A percentile compares a stretch with the other conserved stretches of the same genome.
These are phyloP conservation scores for Chrysina gloriosa DNA, from an alignment of 2,888 invertebrate genomes.

Conservation along the genomic window DNA sequence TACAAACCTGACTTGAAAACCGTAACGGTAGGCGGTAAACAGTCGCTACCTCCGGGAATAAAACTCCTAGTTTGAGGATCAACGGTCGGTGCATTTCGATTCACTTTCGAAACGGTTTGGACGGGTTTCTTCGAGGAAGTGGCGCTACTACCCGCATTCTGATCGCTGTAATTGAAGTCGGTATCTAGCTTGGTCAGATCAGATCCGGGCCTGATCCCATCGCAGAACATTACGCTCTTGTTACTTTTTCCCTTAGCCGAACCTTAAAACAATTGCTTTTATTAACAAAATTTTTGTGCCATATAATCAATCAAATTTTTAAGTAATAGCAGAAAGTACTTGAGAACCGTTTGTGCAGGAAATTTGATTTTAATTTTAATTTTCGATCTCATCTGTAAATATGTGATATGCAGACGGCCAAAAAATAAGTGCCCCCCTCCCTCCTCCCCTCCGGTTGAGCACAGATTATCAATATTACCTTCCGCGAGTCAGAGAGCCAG, in stretches of 20 bases:
- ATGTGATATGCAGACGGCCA: too few species aligned
- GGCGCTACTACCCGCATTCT: constrained; percentile 39
- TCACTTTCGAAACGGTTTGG: constrained; percentile 36
- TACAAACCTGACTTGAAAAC: constrained; percentile 67
- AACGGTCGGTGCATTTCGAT: constrained; percentile 61
- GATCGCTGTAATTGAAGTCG: constrained; percentile 64
- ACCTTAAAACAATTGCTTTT: constrained; percentile 60
- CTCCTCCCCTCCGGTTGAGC: too few species aligned
- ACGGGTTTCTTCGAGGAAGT: constrained; percentile 35
- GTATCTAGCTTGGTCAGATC: constrained; percentile 84
- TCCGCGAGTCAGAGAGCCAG: too few species aligned
- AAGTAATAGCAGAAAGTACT: too few species aligned
- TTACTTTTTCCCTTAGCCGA: constrained; percentile 68
- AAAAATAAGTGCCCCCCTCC: too few species aligned
- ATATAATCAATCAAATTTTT: too few species aligned
- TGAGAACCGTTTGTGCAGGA: too few species aligned
- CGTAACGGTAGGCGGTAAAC: constrained; percentile 70
- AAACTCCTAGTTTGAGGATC: constrained; percentile 69
- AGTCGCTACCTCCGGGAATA: constrained; percentile 67
- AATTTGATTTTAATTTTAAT: too few species aligned
- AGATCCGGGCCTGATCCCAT: constrained; percentile 89
- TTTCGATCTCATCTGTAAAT: too few species aligned
- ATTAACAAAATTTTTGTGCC: too few species aligned
- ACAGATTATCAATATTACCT: too few species aligned
- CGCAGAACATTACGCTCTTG: constrained; percentile 88